A percentile compares a stretch with the other conserved stretches of the same genome.
Conservation (phyloP, 2,888 invertebrate genomes). For the Aspidiotus rigidus region DNA sequence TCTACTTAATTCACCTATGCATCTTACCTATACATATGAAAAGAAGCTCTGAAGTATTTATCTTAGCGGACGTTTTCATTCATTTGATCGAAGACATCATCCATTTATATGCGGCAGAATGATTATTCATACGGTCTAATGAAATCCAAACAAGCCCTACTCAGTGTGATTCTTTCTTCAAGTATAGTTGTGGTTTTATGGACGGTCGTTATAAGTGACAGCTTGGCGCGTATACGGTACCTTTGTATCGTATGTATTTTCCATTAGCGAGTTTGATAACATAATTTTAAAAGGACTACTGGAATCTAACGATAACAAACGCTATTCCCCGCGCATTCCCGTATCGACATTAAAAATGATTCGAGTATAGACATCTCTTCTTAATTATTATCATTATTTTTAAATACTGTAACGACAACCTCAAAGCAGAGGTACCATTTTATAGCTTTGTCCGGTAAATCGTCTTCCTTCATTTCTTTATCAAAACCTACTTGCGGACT, state of each 20-base stretch:
- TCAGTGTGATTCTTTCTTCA: constrained; percentile 6
- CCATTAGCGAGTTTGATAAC: constrained; percentile 33
- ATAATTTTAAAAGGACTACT: constrained; percentile 32
- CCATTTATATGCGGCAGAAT: neutral
- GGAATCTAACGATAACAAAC: constrained; percentile 15
- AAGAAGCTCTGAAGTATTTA: neutral
- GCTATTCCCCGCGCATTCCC: neutral
- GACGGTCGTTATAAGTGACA: constrained; percentile 21
- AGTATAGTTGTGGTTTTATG: neutral
- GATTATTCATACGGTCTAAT: neutral
- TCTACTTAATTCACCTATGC: neutral
- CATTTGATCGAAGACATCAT: constrained; percentile 2
- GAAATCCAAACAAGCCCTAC: constrained; percentile 11
- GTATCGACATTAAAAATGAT: neutral
- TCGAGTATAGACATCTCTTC: neutral
- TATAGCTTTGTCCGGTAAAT: neutral
- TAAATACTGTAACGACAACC: neutral
- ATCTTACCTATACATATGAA: neutral
- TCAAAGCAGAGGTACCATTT: neutral
- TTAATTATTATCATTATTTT: constrained; percentile 17
- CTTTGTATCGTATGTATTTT: constrained; percentile 17
- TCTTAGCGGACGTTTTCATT: neutral
- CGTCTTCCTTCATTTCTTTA: neutral
- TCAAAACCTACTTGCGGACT: neutral
- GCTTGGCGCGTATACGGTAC: constrained; percentile 9